Base-by-base conservation (phyloP, 2,113 vertebrate species). In the Bungarus multicinctus region DNA sequence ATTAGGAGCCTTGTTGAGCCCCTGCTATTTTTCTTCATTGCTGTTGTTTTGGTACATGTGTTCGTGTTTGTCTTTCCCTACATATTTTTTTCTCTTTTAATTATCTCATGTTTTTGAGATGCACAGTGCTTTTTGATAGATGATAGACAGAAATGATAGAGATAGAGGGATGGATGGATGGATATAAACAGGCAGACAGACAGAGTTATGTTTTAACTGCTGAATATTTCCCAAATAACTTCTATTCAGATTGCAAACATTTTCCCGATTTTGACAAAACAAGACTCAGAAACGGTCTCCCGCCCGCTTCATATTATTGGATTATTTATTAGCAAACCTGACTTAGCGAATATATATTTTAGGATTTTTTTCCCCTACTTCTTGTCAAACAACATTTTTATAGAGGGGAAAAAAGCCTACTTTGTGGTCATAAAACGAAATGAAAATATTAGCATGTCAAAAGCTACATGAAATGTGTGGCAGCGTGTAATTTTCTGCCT, bases 351-450 rank as follows among this genome's bases (percentile, higher is more conserved):
- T 45, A 92, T 81, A 93, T 92, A 58, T 92, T 89, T 58, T 58
- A 90, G 91, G 2, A 1, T 43, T 94, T 93, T 92, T 55, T 34
- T 10, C 0, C 2, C 50, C 85, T 2, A 20, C 0, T 88, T 90
- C 18, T 93, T 92, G 43, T 0, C 53, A 93, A 95, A 74, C 11
- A 93, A 18, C 2, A 85, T 8, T 10, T 81, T 45, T 91, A 93
- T 92, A 64, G 87, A 60, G 87, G 87, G 89, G 90, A 45, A 0
- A 8, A 93, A 92, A 30, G 54, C 5, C 20, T 95, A 10, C 14
- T 87, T 93, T 94, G 90, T 23, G 88, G 18, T 93, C 34, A 90
- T 93, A 93, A 94, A 52, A 0, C 5, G 16, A 92, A 90, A 92
- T 90, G 69, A 87, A 87, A 91, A 69, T 91, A 88, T 25, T 54